A percentile compares a stretch with the other conserved stretches of the same genome.
These are phyloP conservation scores for Halichoerus grypus DNA, from an alignment of 2,113 vertebrate species.

Conservation along the genomic window DNA sequence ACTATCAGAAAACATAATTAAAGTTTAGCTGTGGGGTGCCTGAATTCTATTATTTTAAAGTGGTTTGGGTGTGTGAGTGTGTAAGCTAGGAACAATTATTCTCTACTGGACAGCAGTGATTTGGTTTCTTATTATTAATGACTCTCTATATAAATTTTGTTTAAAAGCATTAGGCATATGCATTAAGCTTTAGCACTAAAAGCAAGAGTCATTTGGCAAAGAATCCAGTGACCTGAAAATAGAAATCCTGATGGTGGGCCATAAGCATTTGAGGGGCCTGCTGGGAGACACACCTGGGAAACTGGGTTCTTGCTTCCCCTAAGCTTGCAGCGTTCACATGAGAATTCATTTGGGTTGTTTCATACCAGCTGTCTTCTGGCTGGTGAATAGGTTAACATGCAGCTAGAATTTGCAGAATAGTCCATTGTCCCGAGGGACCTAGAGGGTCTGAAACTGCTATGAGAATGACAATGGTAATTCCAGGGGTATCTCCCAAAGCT, in stretches of 20 bases:
- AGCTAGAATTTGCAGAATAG: neutral
- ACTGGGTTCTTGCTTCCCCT: conserved; percentile 23
- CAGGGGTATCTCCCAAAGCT: neutral
- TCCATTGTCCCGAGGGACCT: neutral
- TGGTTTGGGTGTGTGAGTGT: conserved; percentile 35
- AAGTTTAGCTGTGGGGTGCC: conserved; percentile 54
- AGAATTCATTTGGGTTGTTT: conserved; percentile 29
- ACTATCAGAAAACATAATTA: conserved; percentile 78
- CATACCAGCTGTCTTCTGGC: neutral
- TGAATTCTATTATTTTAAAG: conserved; percentile 73
- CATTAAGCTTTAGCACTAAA: conserved; percentile 64
- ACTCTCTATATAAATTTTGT: conserved; percentile 39
- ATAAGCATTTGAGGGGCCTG: neutral
- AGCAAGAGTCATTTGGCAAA: conserved; percentile 53
- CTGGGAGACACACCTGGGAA: neutral
- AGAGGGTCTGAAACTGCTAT: neutral
- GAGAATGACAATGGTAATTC: conserved; percentile 14
- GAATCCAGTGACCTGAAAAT: neutral
- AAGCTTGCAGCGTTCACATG: neutral
- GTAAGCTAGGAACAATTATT: conserved; percentile 53
- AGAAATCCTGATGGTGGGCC: conserved; percentile 1
- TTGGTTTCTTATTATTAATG: conserved; percentile 45
- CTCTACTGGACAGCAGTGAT: conserved; percentile 47
- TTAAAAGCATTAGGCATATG: neutral
- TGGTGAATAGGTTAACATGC: neutral